Percentiles rank a stretch among this genome's conserved stretches.
Evolutionary conservation across 2,113 vertebrate genomes (phyloP).

Genomic region (Corythaixoides concolor): DNA sequence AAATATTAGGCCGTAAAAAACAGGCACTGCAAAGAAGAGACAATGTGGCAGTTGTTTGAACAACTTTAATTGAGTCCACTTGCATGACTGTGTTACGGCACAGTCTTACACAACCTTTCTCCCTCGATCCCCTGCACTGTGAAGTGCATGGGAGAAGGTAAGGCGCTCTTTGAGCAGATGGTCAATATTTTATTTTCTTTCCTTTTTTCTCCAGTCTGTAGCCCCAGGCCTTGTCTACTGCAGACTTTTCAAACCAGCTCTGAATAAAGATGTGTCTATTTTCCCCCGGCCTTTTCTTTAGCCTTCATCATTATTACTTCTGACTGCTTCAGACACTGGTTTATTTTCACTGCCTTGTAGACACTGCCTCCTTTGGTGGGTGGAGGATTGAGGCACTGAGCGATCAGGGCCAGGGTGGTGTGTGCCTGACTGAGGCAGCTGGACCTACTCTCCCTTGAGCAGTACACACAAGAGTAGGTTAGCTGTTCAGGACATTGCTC

Average conservation of each 20-base stretch:
- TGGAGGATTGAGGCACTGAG: background rate
- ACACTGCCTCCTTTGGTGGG: background rate
- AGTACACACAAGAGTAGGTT: background rate
- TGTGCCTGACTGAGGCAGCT: background rate
- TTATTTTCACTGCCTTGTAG: background rate
- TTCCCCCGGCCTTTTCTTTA: background rate
- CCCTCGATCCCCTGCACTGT: background rate
- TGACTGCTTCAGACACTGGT: background rate
- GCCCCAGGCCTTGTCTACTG: background rate
- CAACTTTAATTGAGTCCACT: background rate
- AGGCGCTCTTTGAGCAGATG: background rate
- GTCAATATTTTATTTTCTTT: constrained; percentile 4
- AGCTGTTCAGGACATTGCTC: background rate
- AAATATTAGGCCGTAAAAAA: background rate
- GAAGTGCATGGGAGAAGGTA: background rate
- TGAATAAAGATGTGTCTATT: background rate
- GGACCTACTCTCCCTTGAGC: background rate
- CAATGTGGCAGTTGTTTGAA: background rate
- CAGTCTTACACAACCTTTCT: background rate
- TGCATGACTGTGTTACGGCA: background rate
- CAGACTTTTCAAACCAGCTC: background rate
- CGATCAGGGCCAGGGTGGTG: background rate
- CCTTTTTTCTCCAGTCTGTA: background rate
- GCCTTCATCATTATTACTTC: background rate
- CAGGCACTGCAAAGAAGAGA: background rate